Evolutionary conservation across 2,888 invertebrate species (phyloP), one percentile per base, ranked within the genome.

Genomic region (Panopea generosa): DNA sequence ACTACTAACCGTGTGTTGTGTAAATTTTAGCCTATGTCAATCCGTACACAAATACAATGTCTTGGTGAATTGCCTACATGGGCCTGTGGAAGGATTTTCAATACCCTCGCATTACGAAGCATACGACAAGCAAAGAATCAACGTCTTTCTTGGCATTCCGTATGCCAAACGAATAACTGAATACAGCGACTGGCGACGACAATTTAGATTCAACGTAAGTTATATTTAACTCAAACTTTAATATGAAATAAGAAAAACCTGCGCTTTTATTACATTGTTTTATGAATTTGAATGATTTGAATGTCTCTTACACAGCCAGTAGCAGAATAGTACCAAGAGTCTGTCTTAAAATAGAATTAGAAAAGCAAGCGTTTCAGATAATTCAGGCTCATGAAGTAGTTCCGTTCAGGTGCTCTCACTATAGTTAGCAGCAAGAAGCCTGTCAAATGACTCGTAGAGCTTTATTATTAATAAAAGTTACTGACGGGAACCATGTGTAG

Each of bases 161-260:
- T 93, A 93, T 76, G 93, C 93, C 4, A 90, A 90, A 61, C 88
- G 93, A 50, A 91, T 93, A 6, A 82, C 88, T 1, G 85, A 89
- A 61, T 88, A 85, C 49, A 76, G 80, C 2, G 87, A 88, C 49
- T 86, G 86, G 84, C 81, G 84, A 45, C 73, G 85, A 56, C 85
- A 88, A 49, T 90, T 87, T 63, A 78, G 93, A 43, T 93, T 93
- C 61, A 90, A 90, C 88, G 96, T 96, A 91, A 72, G 77, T 65
- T 45, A 4, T 9, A n/a, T 14, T 18, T 18, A 49, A 49, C 9
- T 49, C 20, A 7, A 11, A 14, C 14, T 40, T 11, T 14, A 14
- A 40, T 11, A 14, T 40, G 9, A 40, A 14, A 14, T 14, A 40
- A 7, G 7, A 40, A 40, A 40, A 40, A 14, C 40, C 14, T n/a